Base-by-base conservation (phyloP, 2,113 vertebrate species). In the Oncorhynchus nerka region DNA sequence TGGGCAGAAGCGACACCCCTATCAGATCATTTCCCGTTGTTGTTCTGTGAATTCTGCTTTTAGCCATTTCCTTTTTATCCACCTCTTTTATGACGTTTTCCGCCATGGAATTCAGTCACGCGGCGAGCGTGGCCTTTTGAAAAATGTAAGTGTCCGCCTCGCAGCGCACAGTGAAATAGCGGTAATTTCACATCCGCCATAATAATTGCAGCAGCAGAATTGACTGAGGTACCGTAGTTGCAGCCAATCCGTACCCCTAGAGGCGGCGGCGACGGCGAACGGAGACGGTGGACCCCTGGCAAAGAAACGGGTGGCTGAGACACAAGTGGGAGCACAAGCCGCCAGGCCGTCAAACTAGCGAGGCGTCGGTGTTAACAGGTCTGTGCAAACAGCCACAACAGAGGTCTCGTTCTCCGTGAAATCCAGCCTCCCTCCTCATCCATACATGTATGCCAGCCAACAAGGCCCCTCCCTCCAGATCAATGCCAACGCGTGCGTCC, bases 401-500 rank as follows among this genome's bases (percentile, higher is more conserved):
- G 74, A 69, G 68, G 32, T 26, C 7, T 0, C 19, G 39, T 39
- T 39, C 34, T 75, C 81, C 68, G 32, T 22, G n/a, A 75, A 76
- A 75, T 79, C 75, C 71, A 70, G 72, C 65, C 26, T 79, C 70
- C 69, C 81, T 84, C 70, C 39, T 45, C 9, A 45, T 45, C 39
- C 39, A 3, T 45, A 45, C 39, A 45, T 45, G 81, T 75, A 68
- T 76, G n/a, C 70, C 72, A 22, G 80, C 78, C 70, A 84, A 81
- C 59, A n/a, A 4, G 65, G 84, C 74, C 80, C 76, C 61, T 79
- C 75, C 19, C 24, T 65, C 57, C 30, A 22, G 72, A 64, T 16
- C 39, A 45, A 9, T 30, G 65, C 26, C 26, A 28, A 28, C 5
- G 24, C 13, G 0, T 24, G 12, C 26, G 1, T 32, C 26, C 73